These are phyloP conservation scores for Carassius carassius DNA, from an alignment of 2,113 vertebrate genomes.

Conservation along the genomic window DNA sequence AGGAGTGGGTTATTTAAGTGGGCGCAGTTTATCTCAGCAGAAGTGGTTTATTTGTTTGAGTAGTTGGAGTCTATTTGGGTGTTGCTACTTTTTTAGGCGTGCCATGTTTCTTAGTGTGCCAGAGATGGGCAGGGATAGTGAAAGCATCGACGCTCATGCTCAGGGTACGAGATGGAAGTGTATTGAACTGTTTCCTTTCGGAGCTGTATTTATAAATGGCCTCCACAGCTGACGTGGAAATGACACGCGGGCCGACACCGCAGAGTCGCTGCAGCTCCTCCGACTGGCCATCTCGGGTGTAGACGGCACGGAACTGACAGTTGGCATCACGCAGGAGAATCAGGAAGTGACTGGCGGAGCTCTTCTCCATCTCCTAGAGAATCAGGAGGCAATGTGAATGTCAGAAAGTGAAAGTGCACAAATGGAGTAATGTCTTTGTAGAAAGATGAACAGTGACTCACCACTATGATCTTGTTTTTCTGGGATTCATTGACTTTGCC, in stretches of 20 bases:
- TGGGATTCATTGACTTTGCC: conserved; percentile 89
- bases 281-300: conserved; percentile 74
- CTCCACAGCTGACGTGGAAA: conserved; percentile 80
- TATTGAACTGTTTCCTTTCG: conserved; percentile 88
- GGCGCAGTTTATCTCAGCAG: not conserved
- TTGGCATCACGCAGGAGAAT: conserved; percentile 88
- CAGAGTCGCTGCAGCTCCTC: conserved; percentile 81
- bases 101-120: conserved; percentile 83
- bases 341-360: conserved; percentile 88
- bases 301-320: conserved; percentile 90
- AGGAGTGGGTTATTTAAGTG: not conserved
- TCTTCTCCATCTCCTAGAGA: conserved; percentile 88
- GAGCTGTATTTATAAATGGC: conserved; percentile 93
- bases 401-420: not conserved
- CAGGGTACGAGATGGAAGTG: conserved; percentile 87
- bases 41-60: not conserved
- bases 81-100: conserved; percentile 72
- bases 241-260: conserved; percentile 79
- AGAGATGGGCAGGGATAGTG: conserved; percentile 86
- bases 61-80: conserved; percentile 50
- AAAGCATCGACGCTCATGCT: conserved; percentile 90
- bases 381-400: not conserved
- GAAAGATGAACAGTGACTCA: conserved; percentile 51
- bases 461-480: conserved; percentile 89
- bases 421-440: not conserved